Conservation (phyloP, 2,113 vertebrate species). For the Cacatua alba region DNA sequence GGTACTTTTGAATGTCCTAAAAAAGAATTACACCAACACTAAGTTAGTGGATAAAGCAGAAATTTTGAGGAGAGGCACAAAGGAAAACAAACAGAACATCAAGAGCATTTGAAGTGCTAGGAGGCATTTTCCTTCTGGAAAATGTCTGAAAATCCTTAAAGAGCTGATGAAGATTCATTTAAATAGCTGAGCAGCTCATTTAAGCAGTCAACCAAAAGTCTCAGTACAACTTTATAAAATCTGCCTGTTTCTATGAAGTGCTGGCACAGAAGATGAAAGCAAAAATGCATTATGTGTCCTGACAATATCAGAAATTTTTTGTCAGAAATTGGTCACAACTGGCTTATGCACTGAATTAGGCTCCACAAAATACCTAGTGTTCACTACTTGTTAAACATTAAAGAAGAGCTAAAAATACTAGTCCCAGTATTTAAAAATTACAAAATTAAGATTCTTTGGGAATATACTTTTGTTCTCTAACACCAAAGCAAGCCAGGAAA, state of each 20-base stretch:
- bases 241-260: not conserved
- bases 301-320: not conserved
- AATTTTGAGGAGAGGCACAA: slow-evolving; percentile 17
- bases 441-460: not conserved
- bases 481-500: not conserved
- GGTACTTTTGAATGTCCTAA: slow-evolving; percentile 36
- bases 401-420: not conserved
- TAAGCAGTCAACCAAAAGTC: slow-evolving; percentile 20
- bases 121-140: slow-evolving; percentile 45
- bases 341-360: not conserved
- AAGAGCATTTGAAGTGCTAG: slow-evolving; percentile 35
- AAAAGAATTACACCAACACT: slow-evolving; percentile 10
- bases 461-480: not conserved
- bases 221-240: not conserved
- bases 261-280: not conserved
- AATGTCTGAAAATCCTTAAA: slow-evolving; percentile 38
- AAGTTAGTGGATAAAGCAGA: slow-evolving; percentile 35
- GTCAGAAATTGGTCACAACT: not conserved
- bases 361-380: not conserved
- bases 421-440: not conserved
- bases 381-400: not conserved
- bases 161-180: slow-evolving; percentile 32
- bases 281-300: not conserved
- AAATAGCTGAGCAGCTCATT: slow-evolving; percentile 31
- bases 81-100: slow-evolving; percentile 52